These are phyloP conservation scores for Poecile atricapillus DNA, from an alignment of 2,113 vertebrate genomes.

Conservation along the genomic window DNA sequence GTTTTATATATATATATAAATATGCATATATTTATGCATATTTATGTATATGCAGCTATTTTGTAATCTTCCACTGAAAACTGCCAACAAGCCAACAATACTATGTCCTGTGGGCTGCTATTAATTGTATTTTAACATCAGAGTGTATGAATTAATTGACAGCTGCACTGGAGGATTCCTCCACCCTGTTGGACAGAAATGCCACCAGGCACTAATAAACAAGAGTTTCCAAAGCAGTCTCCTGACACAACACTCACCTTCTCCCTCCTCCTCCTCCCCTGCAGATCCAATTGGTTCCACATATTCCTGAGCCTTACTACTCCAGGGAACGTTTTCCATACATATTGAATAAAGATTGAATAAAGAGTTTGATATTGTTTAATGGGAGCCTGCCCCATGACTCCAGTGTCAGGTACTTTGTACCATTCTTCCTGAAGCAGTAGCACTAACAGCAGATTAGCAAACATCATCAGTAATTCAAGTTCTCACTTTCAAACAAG, in stretches of 20 bases:
- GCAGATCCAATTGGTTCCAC: neutral
- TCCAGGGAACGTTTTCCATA: neutral
- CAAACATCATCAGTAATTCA: neutral
- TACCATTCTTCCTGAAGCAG: neutral
- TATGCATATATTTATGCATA: too few species aligned
- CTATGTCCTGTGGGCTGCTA: neutral
- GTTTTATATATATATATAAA: too few species aligned
- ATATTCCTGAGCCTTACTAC: neutral
- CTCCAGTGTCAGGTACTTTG: neutral
- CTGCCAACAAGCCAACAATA: neutral
- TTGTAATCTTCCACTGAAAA: neutral
- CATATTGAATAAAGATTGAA: neutral
- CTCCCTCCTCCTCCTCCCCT: neutral
- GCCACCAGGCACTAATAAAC: neutral
- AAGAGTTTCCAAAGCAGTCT: neutral
- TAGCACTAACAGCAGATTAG: neutral
- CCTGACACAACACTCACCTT: neutral
- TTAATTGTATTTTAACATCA: neutral
- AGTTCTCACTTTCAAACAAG: neutral
- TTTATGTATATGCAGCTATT: too few species aligned
- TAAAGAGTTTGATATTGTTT: neutral
- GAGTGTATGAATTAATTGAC: neutral
- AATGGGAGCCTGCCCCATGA: neutral
- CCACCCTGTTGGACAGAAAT: neutral
- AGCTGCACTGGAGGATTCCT: neutral